These are phyloP conservation scores for Acrocephalus scirpaceus DNA, from an alignment of 2,797 vertebrate genomes.

Conservation along the genomic window DNA sequence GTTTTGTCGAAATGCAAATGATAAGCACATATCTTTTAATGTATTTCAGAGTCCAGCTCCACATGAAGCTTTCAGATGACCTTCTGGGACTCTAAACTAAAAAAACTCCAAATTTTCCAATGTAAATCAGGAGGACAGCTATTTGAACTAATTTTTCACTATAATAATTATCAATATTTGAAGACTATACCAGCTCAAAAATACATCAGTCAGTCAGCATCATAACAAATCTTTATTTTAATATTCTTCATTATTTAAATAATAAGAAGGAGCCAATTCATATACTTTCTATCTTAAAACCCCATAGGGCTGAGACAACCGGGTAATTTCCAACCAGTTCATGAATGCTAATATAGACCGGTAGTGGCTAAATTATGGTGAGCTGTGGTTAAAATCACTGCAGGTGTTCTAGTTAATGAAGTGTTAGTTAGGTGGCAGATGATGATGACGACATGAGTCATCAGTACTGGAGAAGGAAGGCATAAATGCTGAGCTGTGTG, in stretches of 20 bases:
- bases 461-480: not conserved
- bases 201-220: not conserved
- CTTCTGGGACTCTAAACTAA: not conserved
- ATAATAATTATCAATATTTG: not conserved
- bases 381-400: not conserved
- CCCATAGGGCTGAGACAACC: not conserved
- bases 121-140: not conserved
- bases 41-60: not conserved
- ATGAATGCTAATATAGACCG: not conserved
- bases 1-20: not conserved
- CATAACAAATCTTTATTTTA: not conserved
- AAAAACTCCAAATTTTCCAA: not conserved
- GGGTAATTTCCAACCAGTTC: not conserved
- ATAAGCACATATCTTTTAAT: not conserved
- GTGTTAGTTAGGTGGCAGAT: not conserved
- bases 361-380: not conserved
- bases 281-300: not conserved
- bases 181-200: not conserved
- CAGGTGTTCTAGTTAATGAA: not conserved
- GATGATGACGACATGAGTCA: not conserved
- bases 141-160: not conserved
- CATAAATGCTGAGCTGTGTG: not conserved
- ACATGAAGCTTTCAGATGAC: not conserved
- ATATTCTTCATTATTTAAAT: not conserved
- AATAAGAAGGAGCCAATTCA: not conserved